Percentiles rank a stretch among this genome's conserved stretches.
These are phyloP conservation scores for Atethmia centrago DNA, from an alignment of 2,888 invertebrate species.

Conservation along the genomic window DNA sequence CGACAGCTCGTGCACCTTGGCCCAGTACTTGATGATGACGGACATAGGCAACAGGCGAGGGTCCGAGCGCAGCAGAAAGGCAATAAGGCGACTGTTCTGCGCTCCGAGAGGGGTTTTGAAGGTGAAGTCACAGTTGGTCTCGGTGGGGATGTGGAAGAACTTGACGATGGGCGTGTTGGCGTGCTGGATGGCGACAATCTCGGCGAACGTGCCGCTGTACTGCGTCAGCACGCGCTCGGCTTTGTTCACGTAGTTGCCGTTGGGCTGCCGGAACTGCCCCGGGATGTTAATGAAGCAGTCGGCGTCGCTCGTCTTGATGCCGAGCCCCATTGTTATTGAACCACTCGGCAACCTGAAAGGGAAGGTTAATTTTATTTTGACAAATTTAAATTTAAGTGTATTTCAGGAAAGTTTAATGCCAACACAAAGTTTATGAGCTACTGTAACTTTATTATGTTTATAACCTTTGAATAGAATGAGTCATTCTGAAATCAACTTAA, in stretches of 20 bases:
- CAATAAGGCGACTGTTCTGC: conserved; percentile 92
- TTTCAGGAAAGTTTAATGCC: background rate
- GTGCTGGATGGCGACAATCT: conserved; percentile 92
- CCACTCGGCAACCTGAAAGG: conserved; percentile 88
- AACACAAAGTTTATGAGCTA: background rate
- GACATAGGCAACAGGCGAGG: conserved; percentile 90
- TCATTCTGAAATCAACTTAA: background rate
- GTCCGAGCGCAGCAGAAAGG: conserved; percentile 91
- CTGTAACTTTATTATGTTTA: background rate
- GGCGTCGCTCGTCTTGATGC: conserved; percentile 93
- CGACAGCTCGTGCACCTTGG: conserved; percentile 90
- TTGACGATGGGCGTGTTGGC: conserved; percentile 96
- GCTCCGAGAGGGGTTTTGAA: conserved; percentile 93
- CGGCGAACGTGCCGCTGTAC: conserved; percentile 84
- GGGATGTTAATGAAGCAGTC: conserved; percentile 92
- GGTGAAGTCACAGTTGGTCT: conserved; percentile 93
- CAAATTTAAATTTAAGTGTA: background rate
- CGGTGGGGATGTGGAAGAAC: conserved; percentile 91
- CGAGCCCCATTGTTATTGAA: conserved; percentile 93
- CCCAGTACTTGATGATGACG: conserved; percentile 94
- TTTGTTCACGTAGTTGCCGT: conserved; percentile 70
- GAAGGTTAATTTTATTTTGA: background rate
- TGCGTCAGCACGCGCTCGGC: conserved; percentile 83
- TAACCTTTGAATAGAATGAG: background rate
- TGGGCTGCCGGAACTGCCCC: conserved; percentile 61